Conservation (phyloP, 1,140 invertebrate genomes). For the Maconellicoccus hirsutus region DNA sequence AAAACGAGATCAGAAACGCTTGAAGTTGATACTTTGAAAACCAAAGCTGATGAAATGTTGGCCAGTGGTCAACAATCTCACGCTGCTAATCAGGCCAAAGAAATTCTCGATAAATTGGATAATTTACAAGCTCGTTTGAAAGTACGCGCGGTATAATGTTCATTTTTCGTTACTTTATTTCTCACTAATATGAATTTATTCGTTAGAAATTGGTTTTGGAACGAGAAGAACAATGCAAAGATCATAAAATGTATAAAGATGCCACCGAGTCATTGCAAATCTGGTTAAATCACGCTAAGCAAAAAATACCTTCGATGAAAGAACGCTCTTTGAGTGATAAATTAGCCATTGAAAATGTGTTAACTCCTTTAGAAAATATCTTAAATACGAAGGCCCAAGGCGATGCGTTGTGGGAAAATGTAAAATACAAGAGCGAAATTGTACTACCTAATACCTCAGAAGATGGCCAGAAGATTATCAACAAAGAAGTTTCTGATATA, state of each 20-base stretch:
- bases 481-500: constrained; percentile 69
- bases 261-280: constrained; percentile 73
- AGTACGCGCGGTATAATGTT: constrained; percentile 33
- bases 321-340: constrained; percentile 75
- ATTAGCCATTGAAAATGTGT: constrained; percentile 73
- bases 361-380: constrained; percentile 70
- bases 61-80: constrained; percentile 69
- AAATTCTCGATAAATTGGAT: constrained; percentile 69
- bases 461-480: constrained; percentile 65
- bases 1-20: constrained; percentile 82
- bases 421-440: constrained; percentile 73
- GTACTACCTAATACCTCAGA: constrained; percentile 68
- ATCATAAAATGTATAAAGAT: constrained; percentile 78
- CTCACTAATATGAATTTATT: not conserved
- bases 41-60: constrained; percentile 77
- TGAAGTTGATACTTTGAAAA: constrained; percentile 78
- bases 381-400: constrained; percentile 84
- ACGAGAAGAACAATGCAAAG: constrained; percentile 72
- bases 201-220: constrained; percentile 56
- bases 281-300: constrained; percentile 72
- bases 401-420: constrained; percentile 70
- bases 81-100: constrained; percentile 68
- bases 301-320: constrained; percentile 77
- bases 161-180: not conserved
- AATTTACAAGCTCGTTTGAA: constrained; percentile 55